Evolutionary conservation across 2,888 invertebrate genomes (phyloP).

Genomic region (Escarpia spicata): DNA sequence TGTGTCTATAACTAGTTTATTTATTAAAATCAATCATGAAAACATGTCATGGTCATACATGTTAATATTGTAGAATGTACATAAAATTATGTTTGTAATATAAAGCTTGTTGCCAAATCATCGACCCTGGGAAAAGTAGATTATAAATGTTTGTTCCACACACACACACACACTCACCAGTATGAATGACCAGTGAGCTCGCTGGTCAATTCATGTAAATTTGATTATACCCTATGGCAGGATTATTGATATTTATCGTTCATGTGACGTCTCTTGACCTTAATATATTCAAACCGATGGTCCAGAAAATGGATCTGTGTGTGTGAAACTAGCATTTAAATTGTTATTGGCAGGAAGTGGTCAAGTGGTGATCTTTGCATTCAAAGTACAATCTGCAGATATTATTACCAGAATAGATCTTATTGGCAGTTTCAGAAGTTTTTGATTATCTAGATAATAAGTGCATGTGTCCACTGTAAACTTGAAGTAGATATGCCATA

Average conservation of each 20-base stretch:
- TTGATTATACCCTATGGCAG: not conserved
- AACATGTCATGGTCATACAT: not conserved
- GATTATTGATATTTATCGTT: not conserved
- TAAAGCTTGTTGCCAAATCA: not conserved
- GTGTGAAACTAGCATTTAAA: not conserved
- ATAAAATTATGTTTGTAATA: not conserved
- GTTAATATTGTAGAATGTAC: not conserved
- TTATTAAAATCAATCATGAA: not conserved
- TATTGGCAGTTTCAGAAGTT: too few species aligned
- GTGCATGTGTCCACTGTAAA: too few species aligned
- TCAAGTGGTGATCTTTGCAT: too few species aligned
- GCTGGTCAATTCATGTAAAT: not conserved
- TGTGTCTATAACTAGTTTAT: not conserved
- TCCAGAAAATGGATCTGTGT: not conserved
- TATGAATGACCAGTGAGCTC: not conserved
- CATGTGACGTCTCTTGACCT: not conserved
- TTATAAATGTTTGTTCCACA: not conserved
- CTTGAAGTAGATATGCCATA: too few species aligned
- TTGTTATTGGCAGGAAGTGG: not conserved
- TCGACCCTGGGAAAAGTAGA: not conserved
- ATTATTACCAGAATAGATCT: too few species aligned
- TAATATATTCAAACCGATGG: not conserved
- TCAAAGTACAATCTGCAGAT: too few species aligned
- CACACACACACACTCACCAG: not conserved
- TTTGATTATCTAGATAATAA: too few species aligned